These are phyloP conservation scores for Lycocorax pyrrhopterus DNA, from an alignment of 2,113 vertebrate species.

Conservation along the genomic window DNA sequence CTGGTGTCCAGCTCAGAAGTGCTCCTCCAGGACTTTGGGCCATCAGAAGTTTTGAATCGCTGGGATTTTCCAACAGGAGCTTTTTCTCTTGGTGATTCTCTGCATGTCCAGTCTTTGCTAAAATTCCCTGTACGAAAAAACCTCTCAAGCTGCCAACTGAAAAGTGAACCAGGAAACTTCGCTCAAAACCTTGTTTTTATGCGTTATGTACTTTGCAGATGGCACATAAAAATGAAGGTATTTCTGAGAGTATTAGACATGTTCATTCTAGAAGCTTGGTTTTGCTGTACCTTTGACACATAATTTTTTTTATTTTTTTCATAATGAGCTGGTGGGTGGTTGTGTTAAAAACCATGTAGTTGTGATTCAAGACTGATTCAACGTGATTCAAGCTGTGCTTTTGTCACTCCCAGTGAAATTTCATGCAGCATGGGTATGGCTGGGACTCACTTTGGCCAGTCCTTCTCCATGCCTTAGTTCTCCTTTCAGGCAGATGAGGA, in stretches of 20 bases:
- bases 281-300: not conserved
- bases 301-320: not conserved
- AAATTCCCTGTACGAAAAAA: not conserved
- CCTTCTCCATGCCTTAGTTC: not conserved
- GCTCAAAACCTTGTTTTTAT: not conserved
- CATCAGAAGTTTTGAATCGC: fast-evolving
- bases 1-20: not conserved
- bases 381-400: fast-evolving
- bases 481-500: not conserved
- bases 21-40: not conserved
- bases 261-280: not conserved
- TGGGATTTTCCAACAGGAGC: not conserved
- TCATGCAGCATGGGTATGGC: not conserved
- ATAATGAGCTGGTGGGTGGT: not conserved
- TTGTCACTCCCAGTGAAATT: not conserved
- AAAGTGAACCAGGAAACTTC: not conserved
- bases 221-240: not conserved
- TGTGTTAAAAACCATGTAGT: not conserved
- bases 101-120: not conserved
- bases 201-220: fast-evolving
- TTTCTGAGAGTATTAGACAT: not conserved
- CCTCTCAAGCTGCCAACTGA: not conserved
- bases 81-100: not conserved
- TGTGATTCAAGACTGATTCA: not conserved
- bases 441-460: not conserved